Evolutionary conservation across 2,113 vertebrate species (phyloP).

Genomic region (Entomyzon cyanotis): DNA sequence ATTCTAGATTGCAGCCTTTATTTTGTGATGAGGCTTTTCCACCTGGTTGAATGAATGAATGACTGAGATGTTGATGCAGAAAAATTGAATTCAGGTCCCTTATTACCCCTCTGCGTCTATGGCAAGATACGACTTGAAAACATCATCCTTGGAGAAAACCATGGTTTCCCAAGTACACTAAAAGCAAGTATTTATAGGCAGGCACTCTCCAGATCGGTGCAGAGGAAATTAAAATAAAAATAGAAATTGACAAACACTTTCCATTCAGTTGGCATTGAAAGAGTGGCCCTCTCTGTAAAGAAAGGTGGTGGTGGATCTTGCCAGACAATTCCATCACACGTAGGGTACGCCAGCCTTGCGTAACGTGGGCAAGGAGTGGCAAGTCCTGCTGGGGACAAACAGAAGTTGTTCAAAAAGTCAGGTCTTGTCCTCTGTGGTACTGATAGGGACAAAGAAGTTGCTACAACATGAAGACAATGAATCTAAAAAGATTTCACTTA

Average conservation of each 20-base stretch:
- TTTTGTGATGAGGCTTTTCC: not conserved
- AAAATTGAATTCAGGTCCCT: not conserved
- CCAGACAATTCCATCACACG: not conserved
- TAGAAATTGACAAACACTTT: not conserved
- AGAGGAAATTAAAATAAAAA: slow-evolving; percentile 17
- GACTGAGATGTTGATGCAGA: not conserved
- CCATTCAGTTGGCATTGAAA: not conserved
- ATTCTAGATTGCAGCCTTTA: not conserved
- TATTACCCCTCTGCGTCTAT: not conserved
- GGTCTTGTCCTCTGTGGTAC: not conserved
- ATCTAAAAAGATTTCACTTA: not conserved
- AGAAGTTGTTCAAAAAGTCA: not conserved
- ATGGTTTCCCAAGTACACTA: not conserved
- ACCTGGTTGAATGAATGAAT: not conserved
- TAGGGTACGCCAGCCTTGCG: not conserved
- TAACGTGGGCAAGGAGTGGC: not conserved
- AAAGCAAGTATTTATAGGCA: not conserved
- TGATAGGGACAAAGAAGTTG: not conserved
- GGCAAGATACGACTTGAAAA: slow-evolving; percentile 1
- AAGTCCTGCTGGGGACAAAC: not conserved
- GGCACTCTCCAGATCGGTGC: not conserved
- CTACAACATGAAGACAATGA: not conserved
- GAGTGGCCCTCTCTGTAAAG: not conserved
- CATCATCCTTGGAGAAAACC: not conserved
- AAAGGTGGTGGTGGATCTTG: not conserved